Percentiles rank a stretch among this genome's conserved stretches.
phyloP scores from a whole-genome alignment of 1,140 invertebrate genomes.

The Saccostrea glomerata region DNA sequence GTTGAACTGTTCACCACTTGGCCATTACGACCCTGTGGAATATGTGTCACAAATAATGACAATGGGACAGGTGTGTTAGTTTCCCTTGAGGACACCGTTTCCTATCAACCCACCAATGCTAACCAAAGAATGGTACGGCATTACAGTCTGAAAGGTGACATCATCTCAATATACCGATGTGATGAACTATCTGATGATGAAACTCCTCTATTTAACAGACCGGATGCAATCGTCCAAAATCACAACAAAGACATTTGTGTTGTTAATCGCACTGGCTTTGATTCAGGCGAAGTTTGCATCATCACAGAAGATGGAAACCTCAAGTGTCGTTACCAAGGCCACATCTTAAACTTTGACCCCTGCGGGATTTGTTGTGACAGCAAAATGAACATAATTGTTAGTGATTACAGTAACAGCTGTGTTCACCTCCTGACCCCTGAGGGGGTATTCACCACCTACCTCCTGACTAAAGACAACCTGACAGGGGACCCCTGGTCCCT shows the following conservation, averaged over 20 bases:
- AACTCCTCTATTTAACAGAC: conserved; percentile 3
- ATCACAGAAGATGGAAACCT: conserved; percentile 24
- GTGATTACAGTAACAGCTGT: not conserved
- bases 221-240: not conserved
- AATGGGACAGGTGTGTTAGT: not conserved
- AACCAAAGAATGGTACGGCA: conserved; percentile 6
- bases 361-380: conserved; percentile 27
- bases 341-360: conserved; percentile 4
- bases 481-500: conserved; percentile 1
- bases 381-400: conserved; percentile 24
- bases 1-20: not conserved
- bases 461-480: not conserved
- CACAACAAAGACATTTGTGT: conserved; percentile 30
- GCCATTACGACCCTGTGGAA: conserved; percentile 12
- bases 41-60: conserved; percentile 20
- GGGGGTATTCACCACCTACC: not conserved
- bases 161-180: conserved; percentile 3
- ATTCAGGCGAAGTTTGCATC: conserved; percentile 3
- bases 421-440: not conserved
- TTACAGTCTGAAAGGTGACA: not conserved
- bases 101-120: not conserved
- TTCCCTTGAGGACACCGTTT: not conserved
- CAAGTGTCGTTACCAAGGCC: conserved; percentile 24
- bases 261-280: not conserved
- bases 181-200: not conserved